Evolutionary conservation across 2,797 vertebrate genomes (phyloP), one percentile per base, ranked within the genome.

Genomic region (Phoebastria nigripes): DNA sequence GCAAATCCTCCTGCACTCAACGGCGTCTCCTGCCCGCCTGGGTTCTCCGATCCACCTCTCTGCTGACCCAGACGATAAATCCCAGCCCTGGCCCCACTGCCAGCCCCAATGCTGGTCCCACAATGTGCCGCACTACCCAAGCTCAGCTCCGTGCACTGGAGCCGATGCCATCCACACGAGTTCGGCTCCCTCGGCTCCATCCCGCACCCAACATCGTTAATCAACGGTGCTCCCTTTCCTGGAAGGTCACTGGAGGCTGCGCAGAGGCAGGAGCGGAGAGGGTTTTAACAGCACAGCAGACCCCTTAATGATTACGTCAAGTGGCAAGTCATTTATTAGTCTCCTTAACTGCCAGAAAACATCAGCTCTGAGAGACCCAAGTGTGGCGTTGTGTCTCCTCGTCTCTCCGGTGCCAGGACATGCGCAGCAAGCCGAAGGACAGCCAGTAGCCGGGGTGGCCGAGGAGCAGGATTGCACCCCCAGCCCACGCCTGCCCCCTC

Each of bases 271-370:
- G 66, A 66, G 26, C 74, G 44, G 56, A 91, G 59, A 82, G 9
- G 25, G 55, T 65, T 90, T 96, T 85, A 89, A 89, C 80, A 93
- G 96, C 67, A 59, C 80, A 74, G 79, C 74, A 93, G 81, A 93
- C 72, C 81, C 93, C 63, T 94, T 92, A 94, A 94, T 62, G 83
- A 84, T 91, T 73, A 82, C 9, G 0, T 93, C 96, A 95, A 94
- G 79, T 51, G 82, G 93, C 54, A 44, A 88, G 74, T 71, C 90
- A 87, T 94, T 94, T 92, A 77, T 93, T 81, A 85, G 83, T 59
- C 83, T 94, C 86, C 91, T 87, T 87, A 95, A 82, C 79, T 3
- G 91, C 82, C 92, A 90, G 86, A 65, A 90, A 61, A 85, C 80
- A 94, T 54, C 96, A 90, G 92, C 87, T 56, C 77, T 26, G n/a